phyloP scores from a whole-genome alignment of 2,888 invertebrate genomes.

The Acleris holmiana region DNA sequence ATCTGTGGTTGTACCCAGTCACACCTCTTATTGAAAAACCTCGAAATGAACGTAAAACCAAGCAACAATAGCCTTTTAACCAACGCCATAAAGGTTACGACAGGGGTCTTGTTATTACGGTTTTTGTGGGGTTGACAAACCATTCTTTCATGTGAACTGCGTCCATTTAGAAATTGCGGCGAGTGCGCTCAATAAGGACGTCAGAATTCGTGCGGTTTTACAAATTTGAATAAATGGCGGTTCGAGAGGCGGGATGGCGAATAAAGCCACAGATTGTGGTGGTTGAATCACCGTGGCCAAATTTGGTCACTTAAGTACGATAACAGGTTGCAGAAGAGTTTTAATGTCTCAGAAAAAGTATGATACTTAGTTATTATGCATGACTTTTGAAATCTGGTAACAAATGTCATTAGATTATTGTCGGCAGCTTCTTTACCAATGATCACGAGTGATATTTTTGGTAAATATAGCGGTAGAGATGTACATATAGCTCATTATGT shows the following conservation, averaged over 20 bases:
- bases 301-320: background rate
- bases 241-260: constrained; percentile 42
- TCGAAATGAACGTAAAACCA: background rate
- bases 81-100: background rate
- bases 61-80: background rate
- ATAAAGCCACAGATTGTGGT: constrained; percentile 32
- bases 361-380: too few species aligned
- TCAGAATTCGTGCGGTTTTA: constrained; percentile 64
- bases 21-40: background rate
- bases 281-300: constrained; percentile 6
- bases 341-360: too few species aligned
- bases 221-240: constrained; percentile 74
- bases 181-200: constrained; percentile 61
- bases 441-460: too few species aligned
- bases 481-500: too few species aligned
- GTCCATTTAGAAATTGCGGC: constrained; percentile 77
- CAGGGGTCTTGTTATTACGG: background rate
- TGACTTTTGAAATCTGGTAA: too few species aligned
- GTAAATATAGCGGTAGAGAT: too few species aligned
- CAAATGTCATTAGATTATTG: too few species aligned
- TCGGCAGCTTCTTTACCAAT: too few species aligned
- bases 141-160: constrained; percentile 54
- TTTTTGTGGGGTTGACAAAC: constrained; percentile 49
- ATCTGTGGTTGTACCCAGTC: background rate
- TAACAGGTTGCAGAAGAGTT: too few species aligned